Conservation (phyloP, 1,140 invertebrate species). For the Apolygus lucorum region DNA sequence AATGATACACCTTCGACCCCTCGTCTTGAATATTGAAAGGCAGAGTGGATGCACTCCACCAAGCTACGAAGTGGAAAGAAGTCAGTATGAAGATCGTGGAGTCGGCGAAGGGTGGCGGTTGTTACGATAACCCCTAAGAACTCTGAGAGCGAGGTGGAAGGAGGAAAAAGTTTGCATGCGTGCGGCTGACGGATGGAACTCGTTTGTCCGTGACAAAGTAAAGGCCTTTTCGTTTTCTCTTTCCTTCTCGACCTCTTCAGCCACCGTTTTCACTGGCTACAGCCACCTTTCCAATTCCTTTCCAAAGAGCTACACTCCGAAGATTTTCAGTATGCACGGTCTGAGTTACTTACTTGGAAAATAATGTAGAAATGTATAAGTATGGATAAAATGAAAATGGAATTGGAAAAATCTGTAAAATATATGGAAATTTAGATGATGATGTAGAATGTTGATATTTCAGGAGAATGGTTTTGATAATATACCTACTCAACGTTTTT, state of each 20-base stretch:
- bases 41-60: neutral
- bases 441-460: too few relatives aligned
- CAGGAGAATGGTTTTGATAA: too few relatives aligned
- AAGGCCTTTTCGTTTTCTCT: constrained; percentile 7
- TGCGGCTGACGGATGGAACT: constrained; percentile 13
- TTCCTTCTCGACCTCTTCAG: neutral
- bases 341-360: too few relatives aligned
- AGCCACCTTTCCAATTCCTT: too few relatives aligned
- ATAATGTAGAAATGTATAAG: too few relatives aligned
- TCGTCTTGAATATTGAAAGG: neutral
- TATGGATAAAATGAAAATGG: too few relatives aligned
- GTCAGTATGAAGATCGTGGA: neutral
- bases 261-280: too few relatives aligned
- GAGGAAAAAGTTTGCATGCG: constrained; percentile 11
- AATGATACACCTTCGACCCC: neutral
- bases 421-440: too few relatives aligned
- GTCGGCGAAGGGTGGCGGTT: neutral
- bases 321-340: too few relatives aligned
- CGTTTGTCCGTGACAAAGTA: constrained; percentile 16
- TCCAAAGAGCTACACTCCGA: too few relatives aligned
- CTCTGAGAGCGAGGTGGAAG: neutral
- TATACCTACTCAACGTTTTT: too few relatives aligned
- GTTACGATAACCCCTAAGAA: neutral
- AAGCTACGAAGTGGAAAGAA: neutral
- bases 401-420: too few relatives aligned